phyloP scores from a whole-genome alignment of 1,140 invertebrate species.

The Archegozetes longisetosus region DNA sequence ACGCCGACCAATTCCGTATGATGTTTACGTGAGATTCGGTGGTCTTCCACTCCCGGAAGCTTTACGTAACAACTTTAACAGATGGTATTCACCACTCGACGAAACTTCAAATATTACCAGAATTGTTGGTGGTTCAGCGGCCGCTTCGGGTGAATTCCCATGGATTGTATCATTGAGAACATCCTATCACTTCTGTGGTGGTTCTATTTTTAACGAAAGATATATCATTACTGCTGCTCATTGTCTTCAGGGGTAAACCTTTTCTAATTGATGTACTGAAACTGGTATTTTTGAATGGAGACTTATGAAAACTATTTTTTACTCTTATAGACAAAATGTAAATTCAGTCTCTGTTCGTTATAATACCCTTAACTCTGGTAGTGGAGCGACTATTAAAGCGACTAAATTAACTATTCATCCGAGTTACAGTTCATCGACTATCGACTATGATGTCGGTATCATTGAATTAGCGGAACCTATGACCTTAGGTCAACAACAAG shows the following conservation, averaged over 20 bases:
- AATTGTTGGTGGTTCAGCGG: not conserved
- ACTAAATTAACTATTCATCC: no score
- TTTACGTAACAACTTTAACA: not conserved
- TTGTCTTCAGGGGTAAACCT: not conserved
- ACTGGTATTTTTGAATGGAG: no score
- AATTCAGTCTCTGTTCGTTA: no score
- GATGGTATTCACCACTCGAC: not conserved
- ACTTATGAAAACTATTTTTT: no score
- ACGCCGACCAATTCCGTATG: not conserved
- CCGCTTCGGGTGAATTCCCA: not conserved
- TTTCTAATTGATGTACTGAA: no score
- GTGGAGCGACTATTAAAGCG: no score
- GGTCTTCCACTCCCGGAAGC: not conserved
- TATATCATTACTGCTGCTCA: not conserved
- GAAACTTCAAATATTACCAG: not conserved
- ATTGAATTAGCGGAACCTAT: not conserved
- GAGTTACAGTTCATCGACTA: constrained; percentile 1
- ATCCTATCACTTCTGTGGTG: not conserved
- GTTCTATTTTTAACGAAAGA: not conserved
- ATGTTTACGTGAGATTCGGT: not conserved
- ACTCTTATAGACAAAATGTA: no score
- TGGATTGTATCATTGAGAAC: not conserved
- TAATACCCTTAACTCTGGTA: no score
- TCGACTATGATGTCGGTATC: constrained; percentile 5
- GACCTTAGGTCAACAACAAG: not conserved